These are phyloP conservation scores for Myzus persicae DNA, from an alignment of 1,140 invertebrate genomes.

Conservation along the genomic window DNA sequence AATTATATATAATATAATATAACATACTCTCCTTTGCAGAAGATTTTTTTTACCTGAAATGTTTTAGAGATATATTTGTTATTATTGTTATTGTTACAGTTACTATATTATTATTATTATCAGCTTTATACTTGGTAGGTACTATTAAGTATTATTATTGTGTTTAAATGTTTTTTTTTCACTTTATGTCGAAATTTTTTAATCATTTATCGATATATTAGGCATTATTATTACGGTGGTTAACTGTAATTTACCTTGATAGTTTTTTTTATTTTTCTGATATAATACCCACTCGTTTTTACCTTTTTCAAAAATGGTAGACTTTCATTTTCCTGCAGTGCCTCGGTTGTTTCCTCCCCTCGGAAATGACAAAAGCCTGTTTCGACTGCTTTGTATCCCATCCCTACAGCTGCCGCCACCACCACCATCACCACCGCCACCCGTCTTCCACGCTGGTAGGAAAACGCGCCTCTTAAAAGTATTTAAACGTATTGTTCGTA, in stretches of 20 bases:
- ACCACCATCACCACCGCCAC: background rate
- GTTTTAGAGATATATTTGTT: background rate
- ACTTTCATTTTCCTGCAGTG: background rate
- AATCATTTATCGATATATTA: background rate
- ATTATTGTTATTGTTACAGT: background rate
- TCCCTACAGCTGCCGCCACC: background rate
- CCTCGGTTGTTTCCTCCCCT: background rate
- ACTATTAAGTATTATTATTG: background rate
- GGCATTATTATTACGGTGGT: background rate
- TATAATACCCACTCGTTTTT: background rate
- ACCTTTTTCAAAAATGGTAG: background rate
- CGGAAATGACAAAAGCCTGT: slow-evolving; percentile 42
- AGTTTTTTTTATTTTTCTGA: background rate
- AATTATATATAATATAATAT: background rate
- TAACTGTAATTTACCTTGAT: background rate
- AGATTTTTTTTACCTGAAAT: background rate
- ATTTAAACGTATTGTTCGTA: slow-evolving; percentile 53
- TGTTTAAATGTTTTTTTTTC: background rate
- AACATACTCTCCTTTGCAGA: background rate
- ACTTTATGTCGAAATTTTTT: background rate
- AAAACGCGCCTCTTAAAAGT: slow-evolving; percentile 37
- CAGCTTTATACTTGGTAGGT: background rate
- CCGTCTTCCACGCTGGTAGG: background rate
- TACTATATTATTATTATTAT: background rate
- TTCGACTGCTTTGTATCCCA: slow-evolving; percentile 27